A percentile compares a stretch with the other conserved stretches of the same genome.
phyloP scores from a whole-genome alignment of 2,888 invertebrate species.

The Rhodophaea formosa region DNA sequence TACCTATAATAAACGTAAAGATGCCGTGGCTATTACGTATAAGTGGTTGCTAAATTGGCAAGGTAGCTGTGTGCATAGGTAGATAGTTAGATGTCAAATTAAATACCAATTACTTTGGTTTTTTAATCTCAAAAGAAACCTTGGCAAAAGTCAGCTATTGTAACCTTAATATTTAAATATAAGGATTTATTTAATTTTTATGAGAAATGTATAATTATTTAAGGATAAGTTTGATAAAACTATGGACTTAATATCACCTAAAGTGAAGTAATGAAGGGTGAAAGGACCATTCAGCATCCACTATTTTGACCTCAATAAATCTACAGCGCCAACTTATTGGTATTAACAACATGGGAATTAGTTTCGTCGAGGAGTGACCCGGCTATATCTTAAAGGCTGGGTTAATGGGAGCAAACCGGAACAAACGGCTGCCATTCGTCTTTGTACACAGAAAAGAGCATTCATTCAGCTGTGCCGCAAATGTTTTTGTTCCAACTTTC shows the following conservation, averaged over 20 bases:
- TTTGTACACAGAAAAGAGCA: slow-evolving; percentile 34
- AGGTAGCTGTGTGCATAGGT: neutral
- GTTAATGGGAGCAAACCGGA: slow-evolving; percentile 67
- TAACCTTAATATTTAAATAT: too few species aligned
- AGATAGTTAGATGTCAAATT: slow-evolving; percentile 22
- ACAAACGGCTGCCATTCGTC: slow-evolving; percentile 63
- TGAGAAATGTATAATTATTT: too few species aligned
- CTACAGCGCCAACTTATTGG: slow-evolving; percentile 47
- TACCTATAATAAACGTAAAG: neutral
- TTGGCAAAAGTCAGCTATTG: too few species aligned
- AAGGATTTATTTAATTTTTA: too few species aligned
- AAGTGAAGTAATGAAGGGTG: slow-evolving; percentile 18
- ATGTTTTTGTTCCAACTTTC: slow-evolving; percentile 19
- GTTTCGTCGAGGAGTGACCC: slow-evolving; percentile 43
- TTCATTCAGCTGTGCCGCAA: slow-evolving; percentile 17
- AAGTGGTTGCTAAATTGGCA: slow-evolving; percentile 8
- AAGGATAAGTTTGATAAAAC: too few species aligned
- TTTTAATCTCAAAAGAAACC: too few species aligned
- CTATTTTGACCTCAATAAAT: slow-evolving; percentile 52
- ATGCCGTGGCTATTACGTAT: neutral
- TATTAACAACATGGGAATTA: slow-evolving; percentile 51
- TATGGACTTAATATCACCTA: slow-evolving; percentile 17
- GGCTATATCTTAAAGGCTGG: slow-evolving; percentile 54
- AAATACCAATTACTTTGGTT: too few species aligned
- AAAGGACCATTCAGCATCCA: slow-evolving; percentile 13